Base-by-base conservation (phyloP, 2,888 invertebrate genomes). In the Spicauda simplicius region DNA sequence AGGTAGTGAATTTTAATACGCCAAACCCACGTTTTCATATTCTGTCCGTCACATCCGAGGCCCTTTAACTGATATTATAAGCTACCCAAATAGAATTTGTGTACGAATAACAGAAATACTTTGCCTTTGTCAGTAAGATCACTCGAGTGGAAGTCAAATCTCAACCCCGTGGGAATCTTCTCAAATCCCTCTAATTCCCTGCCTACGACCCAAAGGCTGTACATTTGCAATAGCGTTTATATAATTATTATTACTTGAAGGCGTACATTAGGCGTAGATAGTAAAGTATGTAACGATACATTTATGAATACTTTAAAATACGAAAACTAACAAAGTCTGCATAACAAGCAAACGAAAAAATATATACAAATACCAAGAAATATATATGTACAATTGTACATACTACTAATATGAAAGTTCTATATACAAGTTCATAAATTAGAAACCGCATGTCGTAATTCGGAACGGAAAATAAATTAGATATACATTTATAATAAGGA, bases 1-100 rank as follows among this genome's bases (percentile, higher is more conserved):
- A 53, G 58, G 59, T 37, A 60, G 59, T 56, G 37, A 68, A 68
- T 68, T 59, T 63, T 64, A 19, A 63, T 62, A 54, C 45, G n/a
- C 41, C 16, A 53, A 25, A 54, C 19, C n/a, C 20, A 18, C 41
- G 20, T 54, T 53, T 20, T 54, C n/a, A 54, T 16, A 19, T 16
- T 41, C 7, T 12, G 7, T 18, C 6, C 45, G 54, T 45, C 16
- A 20, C 41, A 54, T 48, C 8, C 1, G 30, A 8, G 50, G 0
- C 30, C 33, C n/a, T 16, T 54, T n/a, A n/a, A 62, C 11, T 25
- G 41, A 62, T 54, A 41, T 62, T 54, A 55, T 45, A 62, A 62
- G n/a, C 62, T 55, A 12, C n/a, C 8, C 41, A 62, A 54, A 55
- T 62, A 45, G 41, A 41, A 53, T 61, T 61, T 61, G 52, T 60